These are phyloP conservation scores for Otolemur garnettii DNA, from an alignment of 2,113 vertebrate genomes.

Conservation along the genomic window DNA sequence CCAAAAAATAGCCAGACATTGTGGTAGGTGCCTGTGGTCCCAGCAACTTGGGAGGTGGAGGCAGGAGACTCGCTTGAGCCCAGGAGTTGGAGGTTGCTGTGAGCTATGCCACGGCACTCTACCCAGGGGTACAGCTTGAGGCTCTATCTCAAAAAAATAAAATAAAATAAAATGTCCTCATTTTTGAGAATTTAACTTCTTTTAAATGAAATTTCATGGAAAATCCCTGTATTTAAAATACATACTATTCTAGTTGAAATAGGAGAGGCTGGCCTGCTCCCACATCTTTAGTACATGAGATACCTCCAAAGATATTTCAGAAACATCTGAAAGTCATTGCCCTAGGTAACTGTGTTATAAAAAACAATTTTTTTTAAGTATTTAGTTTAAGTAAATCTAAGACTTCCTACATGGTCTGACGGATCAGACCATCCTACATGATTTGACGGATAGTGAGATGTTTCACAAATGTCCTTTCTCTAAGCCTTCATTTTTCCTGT, in stretches of 20 bases:
- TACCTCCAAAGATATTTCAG: neutral
- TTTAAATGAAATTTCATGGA: neutral
- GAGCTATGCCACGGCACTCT: too few relatives aligned
- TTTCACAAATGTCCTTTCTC: neutral
- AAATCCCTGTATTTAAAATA: neutral
- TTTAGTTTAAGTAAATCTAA: neutral
- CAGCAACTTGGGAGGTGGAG: too few relatives aligned
- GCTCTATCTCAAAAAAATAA: neutral
- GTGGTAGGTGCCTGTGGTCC: too few relatives aligned
- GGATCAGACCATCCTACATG: too few relatives aligned
- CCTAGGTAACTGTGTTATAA: neutral
- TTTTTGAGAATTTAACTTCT: neutral
- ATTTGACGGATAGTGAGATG: neutral
- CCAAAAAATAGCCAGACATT: too few relatives aligned
- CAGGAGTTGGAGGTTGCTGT: too few relatives aligned
- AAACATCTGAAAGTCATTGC: slow-evolving; percentile 5
- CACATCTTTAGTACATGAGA: neutral
- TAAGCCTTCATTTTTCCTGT: neutral
- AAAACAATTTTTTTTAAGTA: neutral
- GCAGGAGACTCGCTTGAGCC: too few relatives aligned
- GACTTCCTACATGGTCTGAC: neutral
- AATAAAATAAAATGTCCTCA: neutral
- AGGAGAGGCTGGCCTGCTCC: neutral
- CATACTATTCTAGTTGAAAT: neutral
- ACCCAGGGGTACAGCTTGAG: too few relatives aligned